Conservation (phyloP, 2,888 invertebrate species). For the Trichopria drosophilae region DNA sequence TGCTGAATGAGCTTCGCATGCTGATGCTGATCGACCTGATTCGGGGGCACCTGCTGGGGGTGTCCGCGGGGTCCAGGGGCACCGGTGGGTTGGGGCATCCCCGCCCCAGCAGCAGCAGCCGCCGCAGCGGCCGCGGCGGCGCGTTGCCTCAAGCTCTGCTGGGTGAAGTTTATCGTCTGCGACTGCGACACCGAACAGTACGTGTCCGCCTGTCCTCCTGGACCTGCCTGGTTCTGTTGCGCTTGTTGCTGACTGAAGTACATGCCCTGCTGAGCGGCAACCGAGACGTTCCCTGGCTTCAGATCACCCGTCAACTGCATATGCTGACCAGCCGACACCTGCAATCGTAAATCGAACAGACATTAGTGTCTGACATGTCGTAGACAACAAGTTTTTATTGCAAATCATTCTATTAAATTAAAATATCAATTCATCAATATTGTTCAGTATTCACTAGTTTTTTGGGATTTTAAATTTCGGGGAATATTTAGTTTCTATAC, state of each 20-base stretch:
- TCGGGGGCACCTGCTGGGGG: constrained; percentile 52
- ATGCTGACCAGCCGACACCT: constrained; percentile 88
- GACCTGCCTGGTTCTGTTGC: constrained; percentile 44
- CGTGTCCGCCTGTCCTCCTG: constrained; percentile 60
- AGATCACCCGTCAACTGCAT: constrained; percentile 76
- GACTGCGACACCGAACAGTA: constrained; percentile 78
- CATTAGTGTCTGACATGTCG: too few species aligned
- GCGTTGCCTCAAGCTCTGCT: constrained; percentile 69
- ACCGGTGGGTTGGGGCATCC: constrained; percentile 49
- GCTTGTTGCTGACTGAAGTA: constrained; percentile 64
- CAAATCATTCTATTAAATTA: too few species aligned
- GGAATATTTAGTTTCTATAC: too few species aligned
- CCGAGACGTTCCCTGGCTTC: constrained; percentile 71
- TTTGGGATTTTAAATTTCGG: too few species aligned
- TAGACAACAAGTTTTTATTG: too few species aligned
- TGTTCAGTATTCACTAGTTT: too few species aligned
- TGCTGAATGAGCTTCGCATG: constrained; percentile 72
- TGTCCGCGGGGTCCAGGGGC: constrained; percentile 41
- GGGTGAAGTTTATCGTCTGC: constrained; percentile 84
- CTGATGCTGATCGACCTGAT: constrained; percentile 62
- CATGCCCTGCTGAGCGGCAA: constrained; percentile 84
- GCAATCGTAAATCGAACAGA: too few species aligned
- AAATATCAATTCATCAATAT: too few species aligned
- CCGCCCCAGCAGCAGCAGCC: constrained; percentile 55
- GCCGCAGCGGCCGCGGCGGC: constrained; percentile 58